Evolutionary conservation across 1,140 invertebrate species (phyloP), one percentile per base, ranked within the genome.

Genomic region (Drosophila carrolli): DNA sequence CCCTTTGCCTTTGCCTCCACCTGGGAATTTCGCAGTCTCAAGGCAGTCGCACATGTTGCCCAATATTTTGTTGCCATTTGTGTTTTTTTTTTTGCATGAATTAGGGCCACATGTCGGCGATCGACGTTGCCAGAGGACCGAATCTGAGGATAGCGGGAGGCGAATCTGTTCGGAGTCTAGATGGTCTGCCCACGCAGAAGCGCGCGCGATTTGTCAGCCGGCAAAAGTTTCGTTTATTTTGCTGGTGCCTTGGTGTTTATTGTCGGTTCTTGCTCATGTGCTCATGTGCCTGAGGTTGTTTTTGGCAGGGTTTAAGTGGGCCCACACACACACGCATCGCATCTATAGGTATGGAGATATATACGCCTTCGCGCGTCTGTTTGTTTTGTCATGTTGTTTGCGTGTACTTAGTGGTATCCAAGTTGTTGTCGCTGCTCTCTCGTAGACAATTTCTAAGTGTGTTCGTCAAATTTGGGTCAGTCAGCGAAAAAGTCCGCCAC

Each of bases 381-480:
- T 77, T 76, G 74, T 50, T 68, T 77, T 77, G 55, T 75, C 57
- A 73, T 83, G 73, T 76, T 85, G 61, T 63, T 79, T 65, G 81
- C 78, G 79, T 86, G 79, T 88, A 86, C 83, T 83, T 86, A 83
- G 83, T 88, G 83, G 62, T 76, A 83, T 86, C 79, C 75, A 88
- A 79, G 75, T 79, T 78, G 80, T 54, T 76, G 81, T 80, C 56
- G 46, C 62, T 72, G 68, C 58, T 82, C 83, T 54, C 58, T 75
- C 78, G 70, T 77, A 90, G 82, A 88, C 82, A 90, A 88, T 90
- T 86, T 90, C 82, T 91, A 91, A 83, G 83, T 88, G 83, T 88
- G 72, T 75, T 75, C 78, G 68, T 66, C 56, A 74, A 91, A 90
- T 90, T 90, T 90, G 57, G 88, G 88, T 90, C 88, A 90, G 84